Base-by-base conservation (phyloP, 2,888 invertebrate species). In the Sepioteuthis lessoniana region DNA sequence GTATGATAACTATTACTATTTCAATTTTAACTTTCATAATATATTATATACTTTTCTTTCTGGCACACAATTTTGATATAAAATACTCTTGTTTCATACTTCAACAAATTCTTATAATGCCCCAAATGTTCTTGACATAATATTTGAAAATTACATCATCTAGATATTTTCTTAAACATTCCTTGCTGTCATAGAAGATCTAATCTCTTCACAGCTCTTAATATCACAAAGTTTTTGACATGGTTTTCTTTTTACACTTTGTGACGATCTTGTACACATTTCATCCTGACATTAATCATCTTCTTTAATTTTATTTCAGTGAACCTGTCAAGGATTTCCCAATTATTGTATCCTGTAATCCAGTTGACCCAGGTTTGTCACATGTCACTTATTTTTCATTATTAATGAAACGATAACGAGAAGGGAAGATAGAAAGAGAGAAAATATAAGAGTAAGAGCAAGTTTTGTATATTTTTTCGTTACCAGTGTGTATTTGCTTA, bases 291-390 rank as follows among this genome's bases (percentile, higher is more conserved):
- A 7, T 42, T 42, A 5, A 42, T 42, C 42, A 25, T 5, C 21
- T 28, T 28, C 28, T 55, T 55, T 55, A 0, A 28, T 76, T 76
- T 76, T n/a, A 28, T 76, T 76, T 8, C 76, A 76, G 76, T 31
- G 76, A 76, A 76, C 76, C 76, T 31, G 76, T 76, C 76, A n/a
- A 31, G 31, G 76, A 76, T 76, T 76, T 31, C 76, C 31, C 31
- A 76, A 31, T 76, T 31, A 31, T 76, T 76, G 76, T 76, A 0
- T 76, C 76, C 7, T 76, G 76, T 76, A 76, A 76, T 76, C 76
- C 76, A n/a, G 76, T 76, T n/a, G 76, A 76, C 8, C 76, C 76
- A 76, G 76, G 76, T 76, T 76, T 76, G 76, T 76, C 76, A 76
- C 76, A 5, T 76, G n/a, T 31, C 76, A 76, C 16, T 50, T 25